Evolutionary conservation across 2,113 vertebrate genomes (phyloP).

Genomic region (Mobula hypostoma): DNA sequence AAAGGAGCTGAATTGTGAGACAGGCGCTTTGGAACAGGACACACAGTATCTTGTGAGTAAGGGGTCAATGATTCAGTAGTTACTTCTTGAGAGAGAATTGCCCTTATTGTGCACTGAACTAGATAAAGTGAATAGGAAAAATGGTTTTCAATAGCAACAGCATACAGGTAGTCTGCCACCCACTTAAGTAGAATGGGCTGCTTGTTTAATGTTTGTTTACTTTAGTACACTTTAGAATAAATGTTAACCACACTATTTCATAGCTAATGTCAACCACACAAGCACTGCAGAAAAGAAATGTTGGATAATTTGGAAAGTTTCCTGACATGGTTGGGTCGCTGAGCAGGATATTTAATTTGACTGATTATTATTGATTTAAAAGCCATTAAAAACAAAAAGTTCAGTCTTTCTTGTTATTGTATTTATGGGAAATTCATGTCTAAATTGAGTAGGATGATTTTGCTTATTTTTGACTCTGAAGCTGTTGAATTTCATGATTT

Average conservation of each 20-base stretch:
- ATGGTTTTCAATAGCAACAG: background rate
- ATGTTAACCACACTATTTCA: background rate
- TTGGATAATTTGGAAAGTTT: background rate
- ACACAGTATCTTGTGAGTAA: background rate
- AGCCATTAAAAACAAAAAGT: background rate
- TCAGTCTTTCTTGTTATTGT: background rate
- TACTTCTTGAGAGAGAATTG: background rate
- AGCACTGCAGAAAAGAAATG: background rate
- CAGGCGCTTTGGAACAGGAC: background rate
- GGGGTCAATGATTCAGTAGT: background rate
- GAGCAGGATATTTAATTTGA: background rate
- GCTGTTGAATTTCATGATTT: too few relatives aligned
- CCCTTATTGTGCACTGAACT: too few relatives aligned
- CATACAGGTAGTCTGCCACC: background rate
- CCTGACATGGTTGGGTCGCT: conserved; percentile 7
- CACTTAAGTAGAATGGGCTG: background rate
- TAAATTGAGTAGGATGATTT: background rate
- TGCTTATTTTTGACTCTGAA: background rate
- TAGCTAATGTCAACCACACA: background rate
- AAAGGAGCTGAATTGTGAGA: background rate
- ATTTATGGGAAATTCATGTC: background rate
- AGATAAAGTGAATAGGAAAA: too few relatives aligned
- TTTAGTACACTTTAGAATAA: background rate
- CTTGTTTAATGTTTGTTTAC: background rate
- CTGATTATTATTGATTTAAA: background rate